A percentile compares a stretch with the other conserved stretches of the same genome.
These are phyloP conservation scores for Patella caerulea DNA, from an alignment of 2,888 invertebrate genomes.

Conservation along the genomic window DNA sequence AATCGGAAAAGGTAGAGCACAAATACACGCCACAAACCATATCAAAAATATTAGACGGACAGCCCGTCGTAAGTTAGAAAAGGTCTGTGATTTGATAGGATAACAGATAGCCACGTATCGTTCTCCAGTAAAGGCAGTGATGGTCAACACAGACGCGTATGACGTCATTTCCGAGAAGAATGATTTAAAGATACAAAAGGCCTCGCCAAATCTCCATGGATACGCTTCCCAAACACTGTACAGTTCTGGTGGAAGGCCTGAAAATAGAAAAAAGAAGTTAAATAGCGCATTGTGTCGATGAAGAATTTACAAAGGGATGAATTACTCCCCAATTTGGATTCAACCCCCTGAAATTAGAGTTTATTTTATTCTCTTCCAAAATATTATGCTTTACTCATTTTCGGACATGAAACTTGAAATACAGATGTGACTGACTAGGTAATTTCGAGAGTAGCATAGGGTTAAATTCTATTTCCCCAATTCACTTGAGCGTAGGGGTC, in stretches of 20 bases:
- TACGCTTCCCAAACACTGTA: slow-evolving; percentile 73
- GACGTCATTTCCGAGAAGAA: slow-evolving; percentile 78
- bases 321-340: too few species aligned
- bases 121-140: slow-evolving; percentile 92
- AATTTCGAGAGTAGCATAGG: too few species aligned
- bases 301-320: too few species aligned
- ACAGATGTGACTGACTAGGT: too few species aligned
- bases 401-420: too few species aligned
- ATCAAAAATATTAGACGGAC: slow-evolving; percentile 82
- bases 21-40: slow-evolving; percentile 83
- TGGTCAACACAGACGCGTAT: slow-evolving; percentile 91
- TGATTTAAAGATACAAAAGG: slow-evolving; percentile 72
- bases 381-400: too few species aligned
- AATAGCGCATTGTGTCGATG: too few species aligned
- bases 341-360: too few species aligned
- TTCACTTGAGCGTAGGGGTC: too few species aligned
- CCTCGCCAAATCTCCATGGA: slow-evolving; percentile 72
- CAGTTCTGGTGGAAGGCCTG: slow-evolving; percentile 73
- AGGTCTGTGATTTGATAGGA: slow-evolving; percentile 85
- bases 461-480: too few species aligned
- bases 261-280: slow-evolving; percentile 31
- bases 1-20: slow-evolving; percentile 75
- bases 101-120: slow-evolving; percentile 91
- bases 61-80: slow-evolving; percentile 86
- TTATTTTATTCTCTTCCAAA: too few species aligned